Conservation (phyloP, 1,140 invertebrate species). For the Hyles vespertilio region DNA sequence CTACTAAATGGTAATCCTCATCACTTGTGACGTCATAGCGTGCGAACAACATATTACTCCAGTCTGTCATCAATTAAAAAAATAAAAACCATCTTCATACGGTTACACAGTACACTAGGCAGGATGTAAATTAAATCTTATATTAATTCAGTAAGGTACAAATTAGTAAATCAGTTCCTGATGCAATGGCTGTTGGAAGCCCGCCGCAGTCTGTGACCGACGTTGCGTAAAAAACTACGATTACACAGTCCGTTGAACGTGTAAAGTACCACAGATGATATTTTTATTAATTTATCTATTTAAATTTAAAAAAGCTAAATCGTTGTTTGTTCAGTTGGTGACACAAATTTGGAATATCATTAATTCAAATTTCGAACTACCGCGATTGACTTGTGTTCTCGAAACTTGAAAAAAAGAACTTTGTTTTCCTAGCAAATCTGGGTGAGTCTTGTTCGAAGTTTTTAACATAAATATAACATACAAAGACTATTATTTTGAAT, state of each 20-base stretch:
- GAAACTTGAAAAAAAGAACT: no score
- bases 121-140: conserved; percentile 2
- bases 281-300: background rate
- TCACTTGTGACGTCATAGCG: conserved; percentile 29
- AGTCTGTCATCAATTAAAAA: conserved; percentile 18
- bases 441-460: no score
- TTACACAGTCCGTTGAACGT: conserved; percentile 30
- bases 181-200: conserved; percentile 5
- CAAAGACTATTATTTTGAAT: no score
- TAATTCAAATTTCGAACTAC: no score
- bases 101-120: conserved; percentile 4
- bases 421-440: no score
- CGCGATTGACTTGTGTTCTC: no score
- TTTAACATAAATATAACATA: no score
- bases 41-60: conserved; percentile 26
- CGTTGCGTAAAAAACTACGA: conserved; percentile 26
- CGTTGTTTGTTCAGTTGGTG: no score
- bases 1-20: no score
- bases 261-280: conserved; percentile 16
- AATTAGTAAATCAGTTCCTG: background rate
- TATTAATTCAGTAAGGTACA: background rate
- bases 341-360: no score
- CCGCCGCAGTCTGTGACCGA: conserved; percentile 21
- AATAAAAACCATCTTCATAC: conserved; percentile 6
- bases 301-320: no score